A percentile compares a stretch with the other conserved stretches of the same genome.
phyloP scores from a whole-genome alignment of 2,113 vertebrate genomes.

The Microtus pennsylvanicus region DNA sequence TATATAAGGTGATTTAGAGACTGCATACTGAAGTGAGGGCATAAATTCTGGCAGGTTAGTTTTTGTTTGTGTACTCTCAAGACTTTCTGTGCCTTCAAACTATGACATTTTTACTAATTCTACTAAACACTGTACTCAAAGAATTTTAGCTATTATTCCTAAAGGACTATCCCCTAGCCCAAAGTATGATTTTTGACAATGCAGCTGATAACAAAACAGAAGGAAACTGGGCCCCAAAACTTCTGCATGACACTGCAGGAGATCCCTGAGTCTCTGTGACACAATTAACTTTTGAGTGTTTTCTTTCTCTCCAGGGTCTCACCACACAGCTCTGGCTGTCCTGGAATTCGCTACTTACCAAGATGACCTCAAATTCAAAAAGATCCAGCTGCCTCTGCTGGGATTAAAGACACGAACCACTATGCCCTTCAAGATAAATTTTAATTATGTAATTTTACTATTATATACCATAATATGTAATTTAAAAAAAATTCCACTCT shows the following conservation, averaged over 20 bases:
- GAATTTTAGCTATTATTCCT: conserved; percentile 40
- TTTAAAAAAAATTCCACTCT: background rate
- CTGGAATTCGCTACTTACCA: background rate
- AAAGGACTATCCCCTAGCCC: background rate
- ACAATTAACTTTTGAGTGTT: conserved; percentile 16
- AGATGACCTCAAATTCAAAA: background rate
- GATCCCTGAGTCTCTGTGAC: background rate
- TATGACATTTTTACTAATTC: conserved; percentile 8
- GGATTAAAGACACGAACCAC: background rate
- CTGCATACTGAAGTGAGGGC: background rate
- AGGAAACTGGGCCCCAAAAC: background rate
- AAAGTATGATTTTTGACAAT: background rate
- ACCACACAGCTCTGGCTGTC: background rate
- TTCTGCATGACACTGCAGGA: background rate
- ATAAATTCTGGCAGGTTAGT: background rate
- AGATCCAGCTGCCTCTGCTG: background rate
- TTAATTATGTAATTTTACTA: conserved; percentile 36
- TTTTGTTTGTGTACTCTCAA: conserved; percentile 14
- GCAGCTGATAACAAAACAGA: background rate
- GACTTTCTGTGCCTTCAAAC: conserved; percentile 10
- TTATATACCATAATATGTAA: background rate
- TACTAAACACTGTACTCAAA: conserved; percentile 12
- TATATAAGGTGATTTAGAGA: background rate
- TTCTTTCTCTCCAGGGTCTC: background rate
- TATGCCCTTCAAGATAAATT: background rate